These are phyloP conservation scores for Aricia artaxerxes DNA, from an alignment of 2,888 invertebrate species.

Conservation along the genomic window DNA sequence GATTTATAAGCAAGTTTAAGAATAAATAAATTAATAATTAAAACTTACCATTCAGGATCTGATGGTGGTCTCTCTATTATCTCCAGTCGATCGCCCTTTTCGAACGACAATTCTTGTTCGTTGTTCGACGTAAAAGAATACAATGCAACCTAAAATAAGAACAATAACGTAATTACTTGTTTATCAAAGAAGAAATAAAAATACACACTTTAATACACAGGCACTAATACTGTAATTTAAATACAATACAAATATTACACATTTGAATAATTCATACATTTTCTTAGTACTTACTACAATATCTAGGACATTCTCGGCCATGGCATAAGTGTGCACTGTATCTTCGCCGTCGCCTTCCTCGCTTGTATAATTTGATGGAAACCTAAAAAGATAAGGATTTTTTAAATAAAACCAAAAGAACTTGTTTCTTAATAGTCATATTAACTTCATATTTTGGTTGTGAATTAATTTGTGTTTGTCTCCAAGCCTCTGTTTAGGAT, in stretches of 20 bases:
- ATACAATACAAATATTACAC: slow-evolving; percentile 10
- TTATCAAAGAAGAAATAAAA: neutral
- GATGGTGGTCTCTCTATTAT: slow-evolving; percentile 97
- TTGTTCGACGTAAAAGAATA: slow-evolving; percentile 97
- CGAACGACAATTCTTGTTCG: slow-evolving; percentile 97
- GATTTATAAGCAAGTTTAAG: no score
- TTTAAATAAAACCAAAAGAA: no score
- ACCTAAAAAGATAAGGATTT: slow-evolving; percentile 82
- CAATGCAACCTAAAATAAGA: slow-evolving; percentile 84
- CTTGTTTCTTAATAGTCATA: no score
- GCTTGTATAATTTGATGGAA: slow-evolving; percentile 99
- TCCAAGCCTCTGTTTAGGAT: no score
- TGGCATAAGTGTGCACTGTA: slow-evolving; percentile 94
- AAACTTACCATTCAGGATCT: slow-evolving; percentile 95
- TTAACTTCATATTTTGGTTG: no score
- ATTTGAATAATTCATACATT: neutral
- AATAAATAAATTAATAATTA: no score
- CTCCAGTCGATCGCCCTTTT: slow-evolving; percentile 97
- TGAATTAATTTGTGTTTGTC: no score
- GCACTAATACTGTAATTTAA: neutral
- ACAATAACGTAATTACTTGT: neutral
- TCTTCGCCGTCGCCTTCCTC: slow-evolving; percentile 93
- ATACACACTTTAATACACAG: neutral
- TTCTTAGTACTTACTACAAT: slow-evolving; percentile 84
- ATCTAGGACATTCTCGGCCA: slow-evolving; percentile 97